Conservation (phyloP, 2,888 invertebrate species). For the Ferrisia virgata region DNA sequence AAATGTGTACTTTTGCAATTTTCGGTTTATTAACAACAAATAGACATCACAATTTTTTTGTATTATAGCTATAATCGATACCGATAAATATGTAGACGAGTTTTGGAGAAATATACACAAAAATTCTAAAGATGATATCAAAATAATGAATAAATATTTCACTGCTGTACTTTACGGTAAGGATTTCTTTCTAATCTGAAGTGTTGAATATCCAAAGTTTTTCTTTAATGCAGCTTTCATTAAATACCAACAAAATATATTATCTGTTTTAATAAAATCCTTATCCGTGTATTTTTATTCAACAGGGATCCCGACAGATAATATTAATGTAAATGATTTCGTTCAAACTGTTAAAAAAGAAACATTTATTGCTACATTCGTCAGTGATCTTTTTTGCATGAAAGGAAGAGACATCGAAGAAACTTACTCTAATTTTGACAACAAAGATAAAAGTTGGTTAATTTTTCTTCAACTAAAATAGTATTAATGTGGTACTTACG, state of each 20-base stretch:
- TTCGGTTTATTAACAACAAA: too few relatives aligned
- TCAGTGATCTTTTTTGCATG: neutral
- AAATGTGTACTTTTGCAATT: too few relatives aligned
- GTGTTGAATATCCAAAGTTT: too few relatives aligned
- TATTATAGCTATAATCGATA: neutral
- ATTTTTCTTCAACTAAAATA: neutral
- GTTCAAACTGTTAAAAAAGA: neutral
- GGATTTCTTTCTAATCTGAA: too few relatives aligned
- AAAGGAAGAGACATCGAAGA: slow-evolving; percentile 8
- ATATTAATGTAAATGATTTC: neutral
- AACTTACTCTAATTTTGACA: neutral
- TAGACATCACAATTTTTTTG: too few relatives aligned
- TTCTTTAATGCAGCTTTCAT: too few relatives aligned
- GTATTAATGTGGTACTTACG: neutral
- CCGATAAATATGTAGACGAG: neutral
- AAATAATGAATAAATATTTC: neutral
- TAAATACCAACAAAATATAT: neutral
- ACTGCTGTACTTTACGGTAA: neutral
- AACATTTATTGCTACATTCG: neutral
- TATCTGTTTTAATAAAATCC: neutral
- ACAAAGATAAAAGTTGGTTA: neutral
- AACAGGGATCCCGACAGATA: neutral
- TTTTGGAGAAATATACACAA: neutral
- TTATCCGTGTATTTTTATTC: neutral
- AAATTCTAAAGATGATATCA: neutral